Percentiles rank a stretch among this genome's conserved stretches.
Evolutionary conservation across 2,113 vertebrate genomes (phyloP).

Genomic region (Chinchilla lanigera): DNA sequence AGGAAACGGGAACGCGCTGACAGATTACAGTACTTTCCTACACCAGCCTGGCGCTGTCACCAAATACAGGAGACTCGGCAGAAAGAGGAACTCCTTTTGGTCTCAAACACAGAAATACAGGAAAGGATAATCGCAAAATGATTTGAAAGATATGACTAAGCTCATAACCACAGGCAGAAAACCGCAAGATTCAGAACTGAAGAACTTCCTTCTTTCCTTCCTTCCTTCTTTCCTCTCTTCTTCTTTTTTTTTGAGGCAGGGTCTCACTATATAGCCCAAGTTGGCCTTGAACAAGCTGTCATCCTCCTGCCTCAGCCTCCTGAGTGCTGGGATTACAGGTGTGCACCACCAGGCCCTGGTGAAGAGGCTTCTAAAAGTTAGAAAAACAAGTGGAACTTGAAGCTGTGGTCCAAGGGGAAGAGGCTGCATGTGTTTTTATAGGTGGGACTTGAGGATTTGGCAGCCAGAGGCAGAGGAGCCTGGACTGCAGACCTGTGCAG

Average conservation of each 20-base stretch:
- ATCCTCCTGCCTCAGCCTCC: too few species aligned
- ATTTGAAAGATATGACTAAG: not conserved
- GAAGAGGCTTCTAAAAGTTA: too few species aligned
- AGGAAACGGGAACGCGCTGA: not conserved
- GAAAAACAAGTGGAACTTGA: not conserved
- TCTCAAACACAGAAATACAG: not conserved
- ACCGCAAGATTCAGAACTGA: not conserved
- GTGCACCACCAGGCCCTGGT: not conserved
- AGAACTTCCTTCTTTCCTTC: not conserved
- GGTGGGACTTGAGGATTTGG: not conserved
- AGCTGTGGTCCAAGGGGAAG: not conserved
- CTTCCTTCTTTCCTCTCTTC: not conserved
- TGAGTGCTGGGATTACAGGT: too few species aligned
- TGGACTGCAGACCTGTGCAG: fast-evolving
- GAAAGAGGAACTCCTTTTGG: not conserved
- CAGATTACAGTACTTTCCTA: not conserved
- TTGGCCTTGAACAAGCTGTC: too few species aligned
- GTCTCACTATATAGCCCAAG: too few species aligned
- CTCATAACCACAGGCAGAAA: not conserved
- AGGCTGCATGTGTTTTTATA: not conserved
- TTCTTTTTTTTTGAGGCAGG: too few species aligned
- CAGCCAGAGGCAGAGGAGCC: fast-evolving
- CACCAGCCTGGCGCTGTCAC: not conserved
- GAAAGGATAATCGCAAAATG: not conserved
- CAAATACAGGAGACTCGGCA: not conserved